Conservation (phyloP, 64 coral and sea anemone genomes). For the Dendronephthya gigantea region DNA sequence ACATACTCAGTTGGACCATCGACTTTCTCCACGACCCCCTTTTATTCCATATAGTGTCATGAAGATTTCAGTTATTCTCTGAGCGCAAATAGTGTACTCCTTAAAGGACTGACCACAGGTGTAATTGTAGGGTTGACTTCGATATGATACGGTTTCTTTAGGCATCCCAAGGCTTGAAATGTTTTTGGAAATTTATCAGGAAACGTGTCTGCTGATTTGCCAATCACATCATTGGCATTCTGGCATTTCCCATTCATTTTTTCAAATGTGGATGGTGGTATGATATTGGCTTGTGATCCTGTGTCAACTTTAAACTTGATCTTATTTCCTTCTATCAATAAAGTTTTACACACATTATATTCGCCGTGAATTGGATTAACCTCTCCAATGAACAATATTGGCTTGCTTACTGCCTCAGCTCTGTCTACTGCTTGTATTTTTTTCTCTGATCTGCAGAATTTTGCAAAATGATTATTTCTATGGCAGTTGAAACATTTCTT, state of each 20-base stretch:
- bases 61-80: not conserved
- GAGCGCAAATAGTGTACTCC: not conserved
- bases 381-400: conserved; percentile 35
- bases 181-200: not conserved
- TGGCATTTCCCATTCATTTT: not conserved
- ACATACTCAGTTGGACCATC: not conserved
- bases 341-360: not conserved
- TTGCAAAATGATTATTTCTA: conserved; percentile 35
- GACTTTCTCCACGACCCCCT: not conserved
- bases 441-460: conserved; percentile 18
- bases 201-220: too few relatives aligned
- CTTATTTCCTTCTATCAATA: not conserved
- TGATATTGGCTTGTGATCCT: not conserved
- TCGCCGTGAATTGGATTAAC: not conserved
- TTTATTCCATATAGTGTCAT: not conserved
- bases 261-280: not conserved
- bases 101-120: not conserved
- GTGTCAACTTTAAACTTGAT: not conserved
- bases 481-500: conserved; percentile 33
- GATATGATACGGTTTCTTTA: not conserved
- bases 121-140: not conserved
- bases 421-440: conserved; percentile 10
- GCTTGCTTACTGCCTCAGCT: conserved; percentile 21
- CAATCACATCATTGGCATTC: too few relatives aligned
- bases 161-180: not conserved